Conservation (phyloP, 1,140 invertebrate genomes). For the Zaprionus ghesquierei region DNA sequence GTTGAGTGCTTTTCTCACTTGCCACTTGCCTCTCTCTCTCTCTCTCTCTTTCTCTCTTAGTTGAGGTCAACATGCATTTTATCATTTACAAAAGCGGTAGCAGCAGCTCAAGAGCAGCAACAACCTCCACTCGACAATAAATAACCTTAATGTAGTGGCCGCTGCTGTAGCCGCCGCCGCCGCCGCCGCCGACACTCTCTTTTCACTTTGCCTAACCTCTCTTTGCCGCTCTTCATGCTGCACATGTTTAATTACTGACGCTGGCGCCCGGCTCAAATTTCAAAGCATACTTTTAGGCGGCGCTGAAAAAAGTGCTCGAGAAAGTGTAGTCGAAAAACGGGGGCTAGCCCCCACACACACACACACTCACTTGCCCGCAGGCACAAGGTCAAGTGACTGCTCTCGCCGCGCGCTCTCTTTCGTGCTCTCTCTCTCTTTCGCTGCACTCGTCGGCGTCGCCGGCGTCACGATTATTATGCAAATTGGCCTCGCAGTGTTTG, state of each 20-base stretch:
- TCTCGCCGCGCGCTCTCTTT: background rate
- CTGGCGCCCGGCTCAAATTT: conserved; percentile 24
- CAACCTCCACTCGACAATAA: conserved; percentile 59
- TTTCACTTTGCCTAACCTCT: background rate
- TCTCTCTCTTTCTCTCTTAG: background rate
- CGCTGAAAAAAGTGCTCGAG: conserved; percentile 73
- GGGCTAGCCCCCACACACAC: conserved; percentile 33
- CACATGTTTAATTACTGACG: conserved; percentile 67
- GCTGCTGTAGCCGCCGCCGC: conserved; percentile 22
- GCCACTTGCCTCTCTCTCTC: conserved; percentile 10
- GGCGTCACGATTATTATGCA: conserved; percentile 69
- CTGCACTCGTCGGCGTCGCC: conserved; percentile 28
- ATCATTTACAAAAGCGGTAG: conserved; percentile 65
- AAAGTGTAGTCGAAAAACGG: conserved; percentile 77
- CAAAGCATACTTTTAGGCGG: conserved; percentile 74
- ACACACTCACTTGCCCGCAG: conserved; percentile 8
- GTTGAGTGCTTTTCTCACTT: conserved; percentile 58
- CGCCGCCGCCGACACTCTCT: background rate
- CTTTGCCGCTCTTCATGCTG: conserved; percentile 6
- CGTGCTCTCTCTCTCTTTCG: background rate
- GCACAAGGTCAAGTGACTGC: conserved; percentile 65
- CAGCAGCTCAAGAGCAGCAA: conserved; percentile 1
- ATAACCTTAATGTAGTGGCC: conserved; percentile 76
- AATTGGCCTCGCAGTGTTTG: conserved; percentile 72
- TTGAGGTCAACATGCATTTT: conserved; percentile 79